Evolutionary conservation across 2,797 vertebrate species (phyloP), one percentile per base, ranked within the genome.

Genomic region (Crenuchus spilurus): DNA sequence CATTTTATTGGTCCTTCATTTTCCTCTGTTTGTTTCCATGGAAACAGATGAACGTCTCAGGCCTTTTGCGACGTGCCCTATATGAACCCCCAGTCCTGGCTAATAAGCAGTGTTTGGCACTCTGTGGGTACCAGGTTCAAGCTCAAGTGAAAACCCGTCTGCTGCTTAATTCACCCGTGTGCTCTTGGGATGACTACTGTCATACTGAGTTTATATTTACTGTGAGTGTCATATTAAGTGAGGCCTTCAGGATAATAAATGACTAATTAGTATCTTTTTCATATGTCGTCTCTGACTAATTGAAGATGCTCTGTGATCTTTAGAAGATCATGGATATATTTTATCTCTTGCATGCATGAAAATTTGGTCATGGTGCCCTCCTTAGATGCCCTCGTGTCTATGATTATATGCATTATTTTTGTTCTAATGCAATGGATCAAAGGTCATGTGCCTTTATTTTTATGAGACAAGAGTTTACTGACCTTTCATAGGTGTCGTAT

Each of bases 11-110:
- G 63, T 57, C 61, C 65, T 77, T 54, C 65, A 58, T 57, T 63
- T 52, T 2, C 39, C n/a, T 75, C 54, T 69, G 57, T 46, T 58
- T 58, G 84, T 86, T 83, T 74, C 83, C 69, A 80, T 86, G 68
- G 83, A 79, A 86, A 88, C 85, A 31, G 63, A 52, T 46, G 70
- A 65, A 64, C 33, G 10, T 69, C 76, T 65, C 31, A 30, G 70
- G 71, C 72, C 76, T 58, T 70, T 49, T 5, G 52, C 1, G 11
- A 0, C 1, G 2, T 66, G 70, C 66, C 75, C 66, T 74, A 31
- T 37, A 49, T 8, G 33, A 75, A 60, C 52, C 70, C 35, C 11
- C 24, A 42, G 35, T 44, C 42, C 48, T 26, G 28, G 31, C 51
- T 69, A 74, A 74, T 78, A 65, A 65, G 42, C 58, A 74, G 65